Evolutionary conservation across 2,797 vertebrate species (phyloP), one percentile per base, ranked within the genome.

Genomic region (Enteromius thamalakanensis): DNA sequence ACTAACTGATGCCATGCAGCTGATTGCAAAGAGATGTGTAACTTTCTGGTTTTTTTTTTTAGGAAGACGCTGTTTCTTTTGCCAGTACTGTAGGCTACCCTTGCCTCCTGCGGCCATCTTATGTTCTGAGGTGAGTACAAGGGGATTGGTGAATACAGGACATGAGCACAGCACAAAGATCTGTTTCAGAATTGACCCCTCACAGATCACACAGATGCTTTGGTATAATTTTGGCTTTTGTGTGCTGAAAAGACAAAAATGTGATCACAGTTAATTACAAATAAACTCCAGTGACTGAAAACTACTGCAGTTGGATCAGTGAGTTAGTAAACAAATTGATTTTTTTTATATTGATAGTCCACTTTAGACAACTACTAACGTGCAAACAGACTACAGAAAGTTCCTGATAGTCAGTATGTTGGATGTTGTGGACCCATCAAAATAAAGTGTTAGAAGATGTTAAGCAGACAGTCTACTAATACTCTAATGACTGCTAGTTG

Each of bases 81-180:
- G 96, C 96, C 71, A 93, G 91, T 62, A 93, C 94, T 79, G 96
- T 97, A 88, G 93, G 96, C 62, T 98, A 98, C 71, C 97, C 98
- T 0, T 99, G 97, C 86, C 94, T 98, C 84, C 92, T 99, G 89
- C 95, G 97, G 67, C 97, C 97, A 84, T 98, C 97, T 17, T 98
- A 98, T 69, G 97, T 99, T 65, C 93, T 98, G 83, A 98, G 97
- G 97, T 98, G 92, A 95, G 84, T 74, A 37, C 60, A 40, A n/a
- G 26, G n/a, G n/a, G 8, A 62, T 17, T 5, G 0, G 60, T 78
- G 26, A 81, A 47, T 34, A 72, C 19, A 71, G 10, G 51, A 71
- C 51, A 70, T 1, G 4, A 68, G 9, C 34, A 26, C 47, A n/a
- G 29, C 21, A 74, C 0, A 14, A 14, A 3, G 37, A 23, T 69